phyloP scores from a whole-genome alignment of 2,888 invertebrate species.

The Autographa gamma region DNA sequence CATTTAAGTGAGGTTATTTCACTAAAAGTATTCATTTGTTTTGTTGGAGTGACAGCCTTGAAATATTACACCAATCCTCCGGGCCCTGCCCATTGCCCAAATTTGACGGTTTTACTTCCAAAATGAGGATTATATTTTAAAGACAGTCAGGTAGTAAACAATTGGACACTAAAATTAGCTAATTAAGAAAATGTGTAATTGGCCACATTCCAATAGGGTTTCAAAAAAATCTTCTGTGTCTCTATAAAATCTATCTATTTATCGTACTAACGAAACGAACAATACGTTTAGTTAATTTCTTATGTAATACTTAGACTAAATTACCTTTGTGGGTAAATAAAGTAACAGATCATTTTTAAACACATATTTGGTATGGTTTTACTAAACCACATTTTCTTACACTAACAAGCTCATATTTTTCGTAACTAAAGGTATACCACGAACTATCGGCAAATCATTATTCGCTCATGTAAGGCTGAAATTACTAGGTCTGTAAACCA shows the following conservation, averaged over 20 bases:
- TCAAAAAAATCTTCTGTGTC: no score
- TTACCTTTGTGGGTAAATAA: no score
- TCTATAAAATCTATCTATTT: no score
- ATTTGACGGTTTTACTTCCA: slow-evolving; percentile 19
- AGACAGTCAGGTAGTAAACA: not conserved
- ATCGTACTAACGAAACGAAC: no score
- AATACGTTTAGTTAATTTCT: no score
- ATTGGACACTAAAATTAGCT: not conserved
- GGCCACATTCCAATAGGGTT: not conserved
- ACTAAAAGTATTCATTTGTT: slow-evolving; percentile 60
- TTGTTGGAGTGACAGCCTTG: slow-evolving; percentile 51
- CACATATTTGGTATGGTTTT: no score
- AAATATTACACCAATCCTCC: slow-evolving; percentile 60
- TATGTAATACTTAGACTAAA: no score
- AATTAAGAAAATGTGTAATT: not conserved
- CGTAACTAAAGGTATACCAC: slow-evolving; percentile 28
- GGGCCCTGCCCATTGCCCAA: slow-evolving; percentile 21
- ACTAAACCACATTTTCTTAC: slow-evolving; percentile 2
- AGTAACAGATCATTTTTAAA: no score
- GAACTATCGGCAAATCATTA: slow-evolving; percentile 42
- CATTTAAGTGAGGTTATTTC: slow-evolving; percentile 65
- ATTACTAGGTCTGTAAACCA: slow-evolving; percentile 56
- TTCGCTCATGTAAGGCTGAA: slow-evolving; percentile 36
- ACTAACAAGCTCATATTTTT: slow-evolving; percentile 34
- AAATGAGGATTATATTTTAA: slow-evolving; percentile 8